These are phyloP conservation scores for Agapornis roseicollis DNA, from an alignment of 2,113 vertebrate genomes.

Conservation along the genomic window DNA sequence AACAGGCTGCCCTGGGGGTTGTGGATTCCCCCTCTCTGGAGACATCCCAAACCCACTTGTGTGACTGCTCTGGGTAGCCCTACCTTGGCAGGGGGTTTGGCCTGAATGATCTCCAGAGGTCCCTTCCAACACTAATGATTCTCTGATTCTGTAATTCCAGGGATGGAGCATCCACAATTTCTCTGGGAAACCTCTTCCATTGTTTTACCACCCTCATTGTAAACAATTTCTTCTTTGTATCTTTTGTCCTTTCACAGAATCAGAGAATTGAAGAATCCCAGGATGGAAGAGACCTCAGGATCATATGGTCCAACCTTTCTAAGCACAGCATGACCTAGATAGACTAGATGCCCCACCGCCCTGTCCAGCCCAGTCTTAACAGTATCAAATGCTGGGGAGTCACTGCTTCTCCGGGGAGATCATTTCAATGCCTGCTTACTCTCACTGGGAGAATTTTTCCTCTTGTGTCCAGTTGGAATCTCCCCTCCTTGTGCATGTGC, in stretches of 20 bases:
- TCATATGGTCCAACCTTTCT: background rate
- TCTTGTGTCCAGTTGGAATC: background rate
- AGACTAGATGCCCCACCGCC: background rate
- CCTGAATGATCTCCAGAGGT: background rate
- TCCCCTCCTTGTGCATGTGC: background rate
- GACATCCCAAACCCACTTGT: background rate
- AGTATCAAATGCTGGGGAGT: background rate
- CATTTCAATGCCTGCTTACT: background rate
- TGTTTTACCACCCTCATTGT: rapidly evolving
- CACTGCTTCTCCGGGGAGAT: background rate
- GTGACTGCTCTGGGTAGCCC: background rate
- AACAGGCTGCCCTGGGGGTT: background rate
- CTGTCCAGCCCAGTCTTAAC: background rate
- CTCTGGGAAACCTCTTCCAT: background rate
- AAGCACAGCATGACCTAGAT: background rate
- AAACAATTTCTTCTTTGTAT: rapidly evolving
- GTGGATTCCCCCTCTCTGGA: background rate
- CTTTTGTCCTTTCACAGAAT: background rate
- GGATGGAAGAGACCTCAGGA: background rate
- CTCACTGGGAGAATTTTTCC: background rate
- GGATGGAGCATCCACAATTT: background rate
- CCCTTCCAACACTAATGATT: background rate
- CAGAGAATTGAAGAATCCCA: background rate
- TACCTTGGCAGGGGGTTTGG: background rate
- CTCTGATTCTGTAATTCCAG: background rate